These are phyloP conservation scores for Drosophila paulistorum DNA, from an alignment of 1,140 invertebrate species.

Conservation along the genomic window DNA sequence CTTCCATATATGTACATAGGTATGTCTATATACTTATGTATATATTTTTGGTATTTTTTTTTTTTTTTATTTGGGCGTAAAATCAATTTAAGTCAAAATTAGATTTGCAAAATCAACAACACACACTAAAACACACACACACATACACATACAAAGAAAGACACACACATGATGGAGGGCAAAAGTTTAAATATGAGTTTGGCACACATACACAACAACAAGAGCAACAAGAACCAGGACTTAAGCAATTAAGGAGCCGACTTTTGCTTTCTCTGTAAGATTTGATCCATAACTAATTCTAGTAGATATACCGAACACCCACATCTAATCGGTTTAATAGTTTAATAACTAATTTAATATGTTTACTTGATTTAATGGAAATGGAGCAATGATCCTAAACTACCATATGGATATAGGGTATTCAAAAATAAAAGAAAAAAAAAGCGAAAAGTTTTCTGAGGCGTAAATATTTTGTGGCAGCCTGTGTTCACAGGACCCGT, in stretches of 20 bases:
- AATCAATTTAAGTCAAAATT: slow-evolving; percentile 79
- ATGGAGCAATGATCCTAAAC: no score
- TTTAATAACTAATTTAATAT: no score
- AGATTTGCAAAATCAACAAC: slow-evolving; percentile 77
- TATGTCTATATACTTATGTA: not conserved
- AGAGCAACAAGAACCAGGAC: not conserved
- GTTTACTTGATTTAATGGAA: no score
- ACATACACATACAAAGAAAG: slow-evolving; percentile 31
- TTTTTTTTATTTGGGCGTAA: slow-evolving; percentile 24
- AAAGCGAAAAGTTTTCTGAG: slow-evolving; percentile 66
- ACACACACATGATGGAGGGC: slow-evolving; percentile 38
- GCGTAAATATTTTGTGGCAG: slow-evolving; percentile 77
- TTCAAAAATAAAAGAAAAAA: not conserved
- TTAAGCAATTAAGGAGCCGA: not conserved
- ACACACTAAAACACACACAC: slow-evolving; percentile 41
- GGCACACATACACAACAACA: slow-evolving; percentile 13
- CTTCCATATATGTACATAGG: slow-evolving; percentile 24
- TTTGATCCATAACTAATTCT: no score
- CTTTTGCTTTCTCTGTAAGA: not conserved
- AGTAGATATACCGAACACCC: no score
- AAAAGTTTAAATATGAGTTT: slow-evolving; percentile 79
- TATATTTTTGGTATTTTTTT: not conserved
- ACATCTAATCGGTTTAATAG: no score
- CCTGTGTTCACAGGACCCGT: slow-evolving; percentile 34
- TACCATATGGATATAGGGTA: not conserved